Percentiles rank a stretch among this genome's conserved stretches.
These are phyloP conservation scores for Salvator merianae DNA, from an alignment of 2,113 vertebrate species.

Conservation along the genomic window DNA sequence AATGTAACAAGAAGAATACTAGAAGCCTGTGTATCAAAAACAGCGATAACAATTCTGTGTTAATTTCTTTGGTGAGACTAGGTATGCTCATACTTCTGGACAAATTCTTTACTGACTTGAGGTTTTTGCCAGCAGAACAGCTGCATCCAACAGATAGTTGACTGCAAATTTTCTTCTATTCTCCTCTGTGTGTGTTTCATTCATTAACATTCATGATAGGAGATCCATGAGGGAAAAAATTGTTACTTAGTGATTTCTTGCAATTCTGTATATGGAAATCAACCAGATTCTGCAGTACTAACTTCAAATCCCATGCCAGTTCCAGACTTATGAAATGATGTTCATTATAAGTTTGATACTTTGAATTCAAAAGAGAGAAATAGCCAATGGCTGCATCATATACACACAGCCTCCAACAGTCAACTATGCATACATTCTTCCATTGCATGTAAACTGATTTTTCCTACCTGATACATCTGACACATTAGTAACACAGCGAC, in stretches of 20 bases:
- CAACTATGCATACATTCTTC: background rate
- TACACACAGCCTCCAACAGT: too few relatives aligned
- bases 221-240: background rate
- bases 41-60: background rate
- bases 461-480: slow-evolving; percentile 96
- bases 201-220: background rate
- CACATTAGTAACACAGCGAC: slow-evolving; percentile 98
- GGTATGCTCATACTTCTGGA: background rate
- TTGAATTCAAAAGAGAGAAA: background rate
- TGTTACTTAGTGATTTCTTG: background rate
- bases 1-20: background rate
- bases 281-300: background rate
- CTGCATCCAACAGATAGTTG: background rate
- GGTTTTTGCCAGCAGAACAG: background rate
- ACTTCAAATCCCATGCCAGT: background rate
- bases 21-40: background rate
- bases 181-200: background rate
- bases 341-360: background rate
- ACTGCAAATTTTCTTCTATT: background rate
- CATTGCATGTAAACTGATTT: slow-evolving; percentile 7
- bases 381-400: background rate
- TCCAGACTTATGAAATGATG: background rate
- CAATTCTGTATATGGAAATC: background rate
- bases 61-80: background rate
- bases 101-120: background rate